These are phyloP conservation scores for Rhincodon typus DNA, from an alignment of 2,797 vertebrate genomes.

Conservation along the genomic window DNA sequence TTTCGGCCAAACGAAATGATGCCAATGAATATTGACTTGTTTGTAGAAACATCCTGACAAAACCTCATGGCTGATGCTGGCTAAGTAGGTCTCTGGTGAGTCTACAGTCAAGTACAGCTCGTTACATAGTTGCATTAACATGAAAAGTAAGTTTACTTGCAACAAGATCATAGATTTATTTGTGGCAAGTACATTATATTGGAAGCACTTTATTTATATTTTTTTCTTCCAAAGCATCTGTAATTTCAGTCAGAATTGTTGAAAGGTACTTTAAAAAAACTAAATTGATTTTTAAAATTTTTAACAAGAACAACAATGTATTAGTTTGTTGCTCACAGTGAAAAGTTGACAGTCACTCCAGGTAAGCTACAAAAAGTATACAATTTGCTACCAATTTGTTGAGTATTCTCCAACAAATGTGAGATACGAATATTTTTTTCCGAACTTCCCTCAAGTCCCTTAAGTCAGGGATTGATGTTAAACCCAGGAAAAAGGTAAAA, in stretches of 20 bases:
- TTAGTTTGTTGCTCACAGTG: background rate
- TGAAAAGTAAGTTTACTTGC: background rate
- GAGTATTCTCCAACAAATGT: too few relatives aligned
- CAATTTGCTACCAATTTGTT: too few relatives aligned
- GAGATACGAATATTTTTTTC: background rate
- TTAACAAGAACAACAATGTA: background rate
- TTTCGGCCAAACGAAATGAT: background rate
- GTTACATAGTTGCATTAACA: background rate
- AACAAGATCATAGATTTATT: background rate
- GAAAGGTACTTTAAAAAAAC: background rate
- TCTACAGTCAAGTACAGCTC: background rate
- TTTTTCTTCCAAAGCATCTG: background rate
- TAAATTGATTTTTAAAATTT: background rate
- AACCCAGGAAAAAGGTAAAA: background rate
- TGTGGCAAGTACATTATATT: background rate
- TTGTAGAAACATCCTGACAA: slow-evolving; percentile 11
- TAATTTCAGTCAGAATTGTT: background rate
- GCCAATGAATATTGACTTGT: slow-evolving; percentile 12
- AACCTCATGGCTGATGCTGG: too few relatives aligned
- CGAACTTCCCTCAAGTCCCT: too few relatives aligned
- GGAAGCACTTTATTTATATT: background rate
- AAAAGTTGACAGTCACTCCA: background rate
- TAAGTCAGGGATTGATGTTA: background rate
- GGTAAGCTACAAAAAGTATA: background rate
- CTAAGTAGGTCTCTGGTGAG: background rate